phyloP scores from a whole-genome alignment of 2,797 vertebrate genomes.

The Erpetoichthys calabaricus region DNA sequence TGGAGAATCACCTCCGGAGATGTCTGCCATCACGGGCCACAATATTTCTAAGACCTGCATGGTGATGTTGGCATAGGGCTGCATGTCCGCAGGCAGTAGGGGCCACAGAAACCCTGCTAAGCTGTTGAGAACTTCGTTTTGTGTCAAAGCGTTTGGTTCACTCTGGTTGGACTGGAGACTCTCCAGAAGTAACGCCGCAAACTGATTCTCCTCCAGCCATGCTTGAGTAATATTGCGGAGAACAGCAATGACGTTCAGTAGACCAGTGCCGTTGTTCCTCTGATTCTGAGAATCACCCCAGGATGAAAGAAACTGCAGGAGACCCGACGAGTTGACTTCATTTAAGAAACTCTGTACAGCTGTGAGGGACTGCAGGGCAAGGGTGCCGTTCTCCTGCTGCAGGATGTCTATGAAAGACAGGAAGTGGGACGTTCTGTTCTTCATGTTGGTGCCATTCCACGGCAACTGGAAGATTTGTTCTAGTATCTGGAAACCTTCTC shows the following conservation, averaged over 20 bases:
- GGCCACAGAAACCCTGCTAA: conserved; percentile 24
- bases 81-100: conserved; percentile 25
- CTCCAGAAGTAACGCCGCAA: conserved; percentile 21
- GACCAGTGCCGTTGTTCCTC: not conserved
- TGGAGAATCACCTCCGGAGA: conserved; percentile 27
- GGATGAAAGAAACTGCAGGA: too few relatives aligned
- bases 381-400: too few relatives aligned
- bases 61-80: conserved; percentile 23
- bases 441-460: too few relatives aligned
- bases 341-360: too few relatives aligned
- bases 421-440: too few relatives aligned
- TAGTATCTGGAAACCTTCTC: too few relatives aligned
- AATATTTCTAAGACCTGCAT: conserved; percentile 30
- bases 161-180: conserved; percentile 38
- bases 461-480: too few relatives aligned
- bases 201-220: conserved; percentile 39
- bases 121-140: conserved; percentile 26
- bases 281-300: too few relatives aligned
- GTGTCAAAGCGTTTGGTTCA: conserved; percentile 18
- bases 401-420: too few relatives aligned
- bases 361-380: too few relatives aligned
- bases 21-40: conserved; percentile 25
- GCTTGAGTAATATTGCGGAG: not conserved
- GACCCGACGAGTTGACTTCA: too few relatives aligned
- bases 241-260: not conserved